A percentile compares a stretch with the other conserved stretches of the same genome.
Conservation (phyloP, 2,797 vertebrate species). For the Silurus aristotelis region DNA sequence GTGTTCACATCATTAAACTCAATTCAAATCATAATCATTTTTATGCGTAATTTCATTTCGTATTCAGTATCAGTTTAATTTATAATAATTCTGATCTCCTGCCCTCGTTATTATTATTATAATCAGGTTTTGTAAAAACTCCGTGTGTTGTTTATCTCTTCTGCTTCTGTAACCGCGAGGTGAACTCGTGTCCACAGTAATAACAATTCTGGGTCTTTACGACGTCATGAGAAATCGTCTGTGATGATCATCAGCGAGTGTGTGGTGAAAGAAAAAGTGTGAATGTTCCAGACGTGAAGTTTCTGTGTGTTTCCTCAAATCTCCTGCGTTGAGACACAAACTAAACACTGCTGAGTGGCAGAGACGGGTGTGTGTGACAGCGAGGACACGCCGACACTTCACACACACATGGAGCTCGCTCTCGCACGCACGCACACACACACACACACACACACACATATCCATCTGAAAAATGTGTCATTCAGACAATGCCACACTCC, state of each 20-base stretch:
- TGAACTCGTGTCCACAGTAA: background rate
- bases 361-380: slow-evolving; percentile 45
- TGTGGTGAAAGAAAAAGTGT: background rate
- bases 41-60: background rate
- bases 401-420: slow-evolving; percentile 29
- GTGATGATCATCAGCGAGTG: background rate
- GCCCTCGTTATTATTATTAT: too few relatives aligned
- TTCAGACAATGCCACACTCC: background rate
- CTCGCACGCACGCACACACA: background rate
- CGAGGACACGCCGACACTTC: slow-evolving; percentile 33
- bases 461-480: background rate
- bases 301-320: slow-evolving; percentile 6
- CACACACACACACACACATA: background rate
- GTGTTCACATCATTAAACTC: background rate
- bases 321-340: slow-evolving; percentile 28
- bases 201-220: background rate
- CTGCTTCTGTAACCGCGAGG: too few relatives aligned
- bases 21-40: background rate
- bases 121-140: background rate
- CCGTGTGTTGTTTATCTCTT: background rate
- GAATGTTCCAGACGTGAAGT: background rate
- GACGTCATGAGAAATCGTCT: background rate
- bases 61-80: background rate
- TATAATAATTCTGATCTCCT: background rate
- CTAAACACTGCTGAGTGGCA: background rate